Percentiles rank a stretch among this genome's conserved stretches.
phyloP scores from a whole-genome alignment of 2,888 invertebrate genomes.

The Macaria notata region DNA sequence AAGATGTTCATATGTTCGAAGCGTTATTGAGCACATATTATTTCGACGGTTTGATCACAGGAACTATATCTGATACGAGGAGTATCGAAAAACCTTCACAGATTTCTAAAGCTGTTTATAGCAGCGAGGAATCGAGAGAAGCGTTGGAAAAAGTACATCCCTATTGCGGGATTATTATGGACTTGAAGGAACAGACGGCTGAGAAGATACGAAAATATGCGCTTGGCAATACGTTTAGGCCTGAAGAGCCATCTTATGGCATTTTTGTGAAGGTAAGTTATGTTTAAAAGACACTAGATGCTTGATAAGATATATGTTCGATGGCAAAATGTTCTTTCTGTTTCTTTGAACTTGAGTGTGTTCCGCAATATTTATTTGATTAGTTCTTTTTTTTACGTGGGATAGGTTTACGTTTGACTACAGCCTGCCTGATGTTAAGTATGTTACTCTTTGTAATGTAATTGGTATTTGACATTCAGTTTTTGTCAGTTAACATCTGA shows the following conservation, averaged over 20 bases:
- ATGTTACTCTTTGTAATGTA: too few species aligned
- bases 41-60: constrained; percentile 69
- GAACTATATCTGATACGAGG: constrained; percentile 55
- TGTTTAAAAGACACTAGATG: too few species aligned
- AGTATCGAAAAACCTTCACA: constrained; percentile 53
- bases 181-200: constrained; percentile 58
- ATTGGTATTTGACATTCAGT: too few species aligned
- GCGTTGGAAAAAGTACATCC: constrained; percentile 70
- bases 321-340: too few species aligned
- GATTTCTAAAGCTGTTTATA: constrained; percentile 44
- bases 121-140: constrained; percentile 37
- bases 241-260: constrained; percentile 73
- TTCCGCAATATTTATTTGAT: too few species aligned
- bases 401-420: too few species aligned
- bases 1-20: constrained; percentile 85
- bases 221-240: constrained; percentile 80
- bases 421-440: too few species aligned
- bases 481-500: too few species aligned
- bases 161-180: constrained; percentile 65
- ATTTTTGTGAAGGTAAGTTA: constrained; percentile 74
- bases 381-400: too few species aligned
- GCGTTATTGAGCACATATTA: constrained; percentile 81
- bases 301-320: too few species aligned
- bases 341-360: too few species aligned
- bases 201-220: constrained; percentile 68